Evolutionary conservation across 1,140 invertebrate species (phyloP).

Genomic region (Ectropis grisescens): DNA sequence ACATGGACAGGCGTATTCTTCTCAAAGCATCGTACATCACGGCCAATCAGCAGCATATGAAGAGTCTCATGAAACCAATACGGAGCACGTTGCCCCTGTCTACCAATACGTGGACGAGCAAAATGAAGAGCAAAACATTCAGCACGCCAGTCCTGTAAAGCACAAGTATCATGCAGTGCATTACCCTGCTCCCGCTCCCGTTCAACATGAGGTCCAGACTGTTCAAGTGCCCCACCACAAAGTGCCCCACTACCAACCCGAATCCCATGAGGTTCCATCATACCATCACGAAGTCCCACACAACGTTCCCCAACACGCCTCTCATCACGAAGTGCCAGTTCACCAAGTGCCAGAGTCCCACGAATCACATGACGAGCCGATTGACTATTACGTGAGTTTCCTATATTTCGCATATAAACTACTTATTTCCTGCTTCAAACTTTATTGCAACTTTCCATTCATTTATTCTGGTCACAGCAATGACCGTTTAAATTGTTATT

Average conservation of each 20-base stretch:
- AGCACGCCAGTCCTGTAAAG: conserved; percentile 18
- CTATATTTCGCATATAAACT: conserved; percentile 21
- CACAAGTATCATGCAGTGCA: conserved; percentile 26
- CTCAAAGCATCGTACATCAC: conserved; percentile 35
- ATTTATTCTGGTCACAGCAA: conserved; percentile 37
- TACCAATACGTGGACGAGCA: conserved; percentile 21
- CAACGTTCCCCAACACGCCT: conserved; percentile 24
- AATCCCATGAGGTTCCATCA: conserved; percentile 1
- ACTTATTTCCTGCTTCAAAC: conserved; percentile 26
- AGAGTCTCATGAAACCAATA: conserved; percentile 28
- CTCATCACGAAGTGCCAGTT: conserved; percentile 22
- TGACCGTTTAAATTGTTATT: conserved; percentile 35
- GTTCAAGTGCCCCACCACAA: background rate
- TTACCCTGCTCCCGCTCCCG: conserved; percentile 19
- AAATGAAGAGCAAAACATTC: conserved; percentile 21
- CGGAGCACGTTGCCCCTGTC: conserved; percentile 25
- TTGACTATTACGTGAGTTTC: conserved; percentile 62
- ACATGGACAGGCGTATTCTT: conserved; percentile 23
- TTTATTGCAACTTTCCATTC: conserved; percentile 47
- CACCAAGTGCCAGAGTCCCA: conserved; percentile 26
- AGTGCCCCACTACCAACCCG: background rate
- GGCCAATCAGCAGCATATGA: conserved; percentile 20
- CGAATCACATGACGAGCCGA: conserved; percentile 42
- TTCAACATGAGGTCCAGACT: conserved; percentile 10
- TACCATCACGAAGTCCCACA: conserved; percentile 14